Evolutionary conservation across 2,888 invertebrate genomes (phyloP).

Genomic region (Drosophila birchii): DNA sequence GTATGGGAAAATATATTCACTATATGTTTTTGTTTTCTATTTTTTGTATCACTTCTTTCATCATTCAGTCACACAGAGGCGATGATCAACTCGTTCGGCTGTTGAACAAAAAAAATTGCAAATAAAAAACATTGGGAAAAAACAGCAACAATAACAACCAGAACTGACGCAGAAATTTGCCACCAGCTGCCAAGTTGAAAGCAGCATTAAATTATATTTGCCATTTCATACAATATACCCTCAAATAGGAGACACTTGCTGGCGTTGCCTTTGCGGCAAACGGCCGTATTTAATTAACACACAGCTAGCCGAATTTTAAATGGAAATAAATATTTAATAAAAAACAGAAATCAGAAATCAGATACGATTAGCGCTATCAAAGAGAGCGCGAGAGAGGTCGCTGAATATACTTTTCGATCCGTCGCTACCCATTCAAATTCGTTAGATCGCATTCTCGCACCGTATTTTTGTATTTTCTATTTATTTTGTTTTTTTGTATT

Average conservation of each 20-base stretch:
- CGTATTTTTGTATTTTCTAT: slow-evolving; percentile 44
- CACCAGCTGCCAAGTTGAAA: slow-evolving; percentile 72
- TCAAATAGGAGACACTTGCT: slow-evolving; percentile 39
- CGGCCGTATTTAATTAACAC: slow-evolving; percentile 28
- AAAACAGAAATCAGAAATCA: slow-evolving; percentile 50
- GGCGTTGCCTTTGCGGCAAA: slow-evolving; percentile 2
- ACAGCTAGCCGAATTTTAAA: slow-evolving; percentile 25
- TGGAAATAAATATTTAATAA: slow-evolving; percentile 32
- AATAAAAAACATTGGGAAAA: slow-evolving; percentile 25
- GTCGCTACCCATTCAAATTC: slow-evolving; percentile 32
- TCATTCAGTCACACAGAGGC: slow-evolving; percentile 40
- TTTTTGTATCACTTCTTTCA: slow-evolving; percentile 73
- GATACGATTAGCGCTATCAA: slow-evolving; percentile 69
- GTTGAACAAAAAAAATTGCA: slow-evolving; percentile 47
- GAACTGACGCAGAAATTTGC: slow-evolving; percentile 71
- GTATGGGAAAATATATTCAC: slow-evolving; percentile 28
- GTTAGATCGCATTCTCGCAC: slow-evolving; percentile 26
- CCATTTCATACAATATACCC: slow-evolving; percentile 25
- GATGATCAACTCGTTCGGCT: slow-evolving; percentile 59
- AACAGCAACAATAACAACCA: slow-evolving; percentile 36
- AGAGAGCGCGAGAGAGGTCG: slow-evolving; percentile 24
- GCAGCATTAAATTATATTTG: slow-evolving; percentile 54
- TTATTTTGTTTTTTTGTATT: slow-evolving; percentile 33
- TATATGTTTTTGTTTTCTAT: slow-evolving; percentile 64
- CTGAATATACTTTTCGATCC: slow-evolving; percentile 38